phyloP scores from a whole-genome alignment of 2,797 vertebrate genomes.

The Anniella stebbinsi region DNA sequence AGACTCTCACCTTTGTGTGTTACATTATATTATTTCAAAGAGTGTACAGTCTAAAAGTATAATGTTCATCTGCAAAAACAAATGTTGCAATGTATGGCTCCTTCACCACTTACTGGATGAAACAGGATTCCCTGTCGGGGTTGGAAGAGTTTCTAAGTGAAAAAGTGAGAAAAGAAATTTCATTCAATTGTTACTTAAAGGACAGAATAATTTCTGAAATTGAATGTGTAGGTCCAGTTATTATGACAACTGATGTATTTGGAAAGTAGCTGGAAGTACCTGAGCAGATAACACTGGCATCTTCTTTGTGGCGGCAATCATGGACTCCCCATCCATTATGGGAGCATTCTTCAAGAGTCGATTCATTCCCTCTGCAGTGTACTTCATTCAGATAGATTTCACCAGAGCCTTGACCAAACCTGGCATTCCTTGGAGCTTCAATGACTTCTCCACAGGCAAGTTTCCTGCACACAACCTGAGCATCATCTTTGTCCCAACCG shows the following conservation, averaged over 20 bases:
- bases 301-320: conserved; percentile 39
- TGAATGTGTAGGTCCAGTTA: too few species aligned
- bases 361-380: not conserved
- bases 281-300: conserved; percentile 23
- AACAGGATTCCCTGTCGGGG: not conserved
- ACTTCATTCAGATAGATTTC: not conserved
- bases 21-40: not conserved
- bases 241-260: too few species aligned
- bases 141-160: not conserved
- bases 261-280: not conserved
- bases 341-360: conserved; percentile 12
- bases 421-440: fast-evolving
- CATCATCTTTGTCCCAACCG: not conserved
- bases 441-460: conserved; percentile 3
- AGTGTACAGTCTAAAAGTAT: too few species aligned
- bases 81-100: not conserved
- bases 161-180: not conserved
- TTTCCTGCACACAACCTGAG: conserved; percentile 38
- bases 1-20: not conserved
- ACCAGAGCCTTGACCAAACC: conserved; percentile 42
- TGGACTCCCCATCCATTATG: fast-evolving
- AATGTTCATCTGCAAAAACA: too few species aligned
- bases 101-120: not conserved
- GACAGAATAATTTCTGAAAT: too few species aligned
- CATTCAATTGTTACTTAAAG: too few species aligned